Base-by-base conservation (phyloP, 30 jellyfish, hydroid and myxozoan species). In the Morbakka virulenta region DNA sequence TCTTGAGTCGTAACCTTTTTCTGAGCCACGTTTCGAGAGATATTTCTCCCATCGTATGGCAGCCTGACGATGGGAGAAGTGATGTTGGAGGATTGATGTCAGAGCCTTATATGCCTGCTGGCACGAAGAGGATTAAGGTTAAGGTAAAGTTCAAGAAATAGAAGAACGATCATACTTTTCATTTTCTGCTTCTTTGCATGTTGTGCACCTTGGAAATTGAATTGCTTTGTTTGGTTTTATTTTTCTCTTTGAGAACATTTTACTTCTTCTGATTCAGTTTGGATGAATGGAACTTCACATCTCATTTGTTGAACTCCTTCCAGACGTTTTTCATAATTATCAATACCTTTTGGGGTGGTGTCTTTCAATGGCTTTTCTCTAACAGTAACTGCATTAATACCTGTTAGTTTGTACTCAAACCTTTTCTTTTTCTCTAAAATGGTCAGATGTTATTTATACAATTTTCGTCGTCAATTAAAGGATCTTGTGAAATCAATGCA, bases 391-490 rank as follows among this genome's bases (percentile, higher is more conserved):
- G 48, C 82, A 70, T 70, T 70, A 23, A 70, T 52, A 22, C 30
- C 50, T 23, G 64, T 3, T 41, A 29, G 26, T 35, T 70, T 70
- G 1, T n/a, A 29, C n/a, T 66, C 88, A 21, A 77, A 77, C 67
- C 65, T 63, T 77, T 50, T 67, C 61, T 77, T 67, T 32, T 80
- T 77, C 52, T 79, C 90, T 35, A 72, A 50, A 69, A 67, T 83
- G 9, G 41, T 68, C 26, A 62, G 35, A 79, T 48, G 36, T 68
- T n/a, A 1, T 21, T 62, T 14, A 66, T 67, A 12, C 67, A 32
- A 22, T 67, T 69, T 30, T 79, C 83, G 52, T 78, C n/a, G n/a
- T n/a, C n/a, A n/a, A n/a, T n/a, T n/a, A n/a, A n/a, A n/a, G n/a
- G n/a, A n/a, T n/a, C n/a, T n/a, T n/a, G n/a, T n/a, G n/a, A n/a